Evolutionary conservation across 2,888 invertebrate species (phyloP), one percentile per base, ranked within the genome.

Genomic region (Cephus runcator): DNA sequence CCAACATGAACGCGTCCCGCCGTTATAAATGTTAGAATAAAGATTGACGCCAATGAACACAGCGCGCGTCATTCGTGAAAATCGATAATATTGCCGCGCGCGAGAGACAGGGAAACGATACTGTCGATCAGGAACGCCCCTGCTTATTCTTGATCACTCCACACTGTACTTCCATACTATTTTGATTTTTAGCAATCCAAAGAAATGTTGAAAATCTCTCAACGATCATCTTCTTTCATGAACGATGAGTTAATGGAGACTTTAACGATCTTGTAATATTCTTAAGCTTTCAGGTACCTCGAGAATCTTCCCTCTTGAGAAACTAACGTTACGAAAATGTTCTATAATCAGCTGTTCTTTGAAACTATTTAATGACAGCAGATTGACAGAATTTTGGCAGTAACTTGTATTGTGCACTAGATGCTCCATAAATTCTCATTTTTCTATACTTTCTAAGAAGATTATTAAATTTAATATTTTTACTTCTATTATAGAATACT

Each of bases 121-220:
- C 76, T 74, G 77, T 78, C 73, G 77, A 77, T 79, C 73, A 83
- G 86, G 81, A 84, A 87, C 87, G 87, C 87, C 86, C 85, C 84
- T 85, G 30, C 31, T 71, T 71, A 71, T 71, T 71, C 71, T 71
- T 12, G 71, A 71, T 71, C 34, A 71, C 23, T 71, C 23, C 33
- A 71, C 33, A 11, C 11, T 15, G 23, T 23, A 56, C 56, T 23
- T 23, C 9, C 56, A 23, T 23, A 56, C 56, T 56, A 15, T 56
- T 40, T 40, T 40, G 40, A 56, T 56, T 23, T 23, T 56, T 23
- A 23, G 23, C 23, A 56, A 23, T 56, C 2, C 6, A 15, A 56
- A 56, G 56, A 56, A 23, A 15, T 56, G 0, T 23, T 56, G 9
- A 23, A 56, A 56, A 56, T 56, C 23, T 9, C 6, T 23, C 15